Conservation (phyloP, 2,113 vertebrate species). For the Macrotus californicus region DNA sequence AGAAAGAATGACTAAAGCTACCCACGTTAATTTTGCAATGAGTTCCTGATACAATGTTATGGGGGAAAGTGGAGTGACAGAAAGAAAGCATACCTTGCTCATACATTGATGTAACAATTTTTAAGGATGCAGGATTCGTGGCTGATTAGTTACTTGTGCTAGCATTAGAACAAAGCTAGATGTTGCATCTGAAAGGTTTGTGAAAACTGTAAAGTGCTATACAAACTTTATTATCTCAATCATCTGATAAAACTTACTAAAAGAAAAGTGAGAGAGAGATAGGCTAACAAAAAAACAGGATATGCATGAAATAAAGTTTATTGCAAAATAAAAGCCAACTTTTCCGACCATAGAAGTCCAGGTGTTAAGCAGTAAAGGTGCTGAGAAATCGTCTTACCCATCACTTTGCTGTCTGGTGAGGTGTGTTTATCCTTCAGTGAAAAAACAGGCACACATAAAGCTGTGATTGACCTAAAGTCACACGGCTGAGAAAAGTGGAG, state of each 20-base stretch:
- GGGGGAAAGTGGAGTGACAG: background rate
- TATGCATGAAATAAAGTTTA: background rate
- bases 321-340: background rate
- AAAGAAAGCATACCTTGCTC: background rate
- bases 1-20: background rate
- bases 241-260: background rate
- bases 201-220: background rate
- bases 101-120: background rate
- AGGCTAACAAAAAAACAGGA: constrained; percentile 1
- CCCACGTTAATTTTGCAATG: background rate
- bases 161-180: background rate
- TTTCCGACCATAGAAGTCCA: background rate
- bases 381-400: background rate
- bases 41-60: background rate
- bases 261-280: background rate
- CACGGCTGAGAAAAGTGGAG: background rate
- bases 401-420: background rate
- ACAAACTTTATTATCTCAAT: background rate
- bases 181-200: background rate
- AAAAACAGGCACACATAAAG: background rate
- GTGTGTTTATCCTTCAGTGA: background rate
- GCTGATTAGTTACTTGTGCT: background rate
- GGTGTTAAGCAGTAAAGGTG: background rate
- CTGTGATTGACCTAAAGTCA: background rate
- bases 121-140: background rate